These are phyloP conservation scores for Macrochelys suwanniensis DNA, from an alignment of 2,797 vertebrate genomes.

Conservation along the genomic window DNA sequence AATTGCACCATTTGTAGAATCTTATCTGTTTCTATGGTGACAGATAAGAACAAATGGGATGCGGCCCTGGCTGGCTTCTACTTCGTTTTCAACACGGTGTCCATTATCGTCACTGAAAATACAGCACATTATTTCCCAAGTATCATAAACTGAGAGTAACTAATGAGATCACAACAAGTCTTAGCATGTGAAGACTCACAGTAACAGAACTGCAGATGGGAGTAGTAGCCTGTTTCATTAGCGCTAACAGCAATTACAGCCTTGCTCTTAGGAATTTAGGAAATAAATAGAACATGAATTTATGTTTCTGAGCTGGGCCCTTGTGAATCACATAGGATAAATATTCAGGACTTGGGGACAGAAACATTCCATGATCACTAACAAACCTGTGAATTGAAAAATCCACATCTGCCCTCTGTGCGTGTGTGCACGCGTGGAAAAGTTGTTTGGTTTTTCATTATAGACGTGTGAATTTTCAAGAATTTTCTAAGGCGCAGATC, in stretches of 20 bases:
- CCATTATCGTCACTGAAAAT: neutral
- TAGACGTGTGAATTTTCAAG: neutral
- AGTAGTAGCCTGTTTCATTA: neutral
- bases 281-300: slow-evolving; percentile 20
- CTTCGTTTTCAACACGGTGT: slow-evolving; percentile 36
- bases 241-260: neutral
- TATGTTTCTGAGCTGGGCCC: neutral
- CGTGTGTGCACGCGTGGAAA: fast-evolving
- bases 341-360: neutral
- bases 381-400: neutral
- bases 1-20: neutral
- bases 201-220: neutral
- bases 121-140: neutral
- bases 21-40: slow-evolving; percentile 72
- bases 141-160: neutral
- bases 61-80: slow-evolving; percentile 35
- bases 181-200: neutral
- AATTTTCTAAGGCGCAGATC: neutral
- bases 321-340: neutral
- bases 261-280: neutral
- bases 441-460: neutral
- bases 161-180: neutral
- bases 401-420: neutral
- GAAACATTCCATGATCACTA: neutral
- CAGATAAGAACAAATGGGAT: slow-evolving; percentile 15